Percentiles rank a stretch among this genome's conserved stretches.
Conservation (phyloP, 2,113 vertebrate species). For the Paradisaea rubra region DNA sequence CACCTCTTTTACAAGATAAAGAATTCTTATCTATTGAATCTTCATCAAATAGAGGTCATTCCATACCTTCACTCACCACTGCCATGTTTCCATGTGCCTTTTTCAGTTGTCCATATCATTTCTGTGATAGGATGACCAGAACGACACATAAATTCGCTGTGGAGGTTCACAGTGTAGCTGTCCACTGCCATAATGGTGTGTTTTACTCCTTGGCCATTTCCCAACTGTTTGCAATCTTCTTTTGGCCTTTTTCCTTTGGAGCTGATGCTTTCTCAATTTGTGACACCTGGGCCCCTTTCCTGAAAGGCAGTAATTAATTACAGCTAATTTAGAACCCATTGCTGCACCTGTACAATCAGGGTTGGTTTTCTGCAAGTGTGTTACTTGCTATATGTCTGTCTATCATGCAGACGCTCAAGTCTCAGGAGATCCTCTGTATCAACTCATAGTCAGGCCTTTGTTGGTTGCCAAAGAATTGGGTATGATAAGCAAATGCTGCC, state of each 20-base stretch:
- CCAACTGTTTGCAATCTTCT: neutral
- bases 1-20: neutral
- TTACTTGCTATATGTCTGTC: neutral
- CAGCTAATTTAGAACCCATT: neutral
- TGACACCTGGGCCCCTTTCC: neutral
- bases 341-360: neutral
- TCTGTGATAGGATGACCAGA: neutral
- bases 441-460: neutral
- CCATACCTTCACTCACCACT: neutral
- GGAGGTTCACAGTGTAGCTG: neutral
- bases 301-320: neutral
- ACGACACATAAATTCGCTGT: neutral
- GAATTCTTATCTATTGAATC: neutral
- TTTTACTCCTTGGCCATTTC: neutral
- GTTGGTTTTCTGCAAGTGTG: neutral
- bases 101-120: neutral
- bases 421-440: neutral
- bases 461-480: neutral
- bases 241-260: neutral
- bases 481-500: neutral
- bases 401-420: neutral
- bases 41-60: neutral
- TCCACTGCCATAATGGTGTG: accelerated
- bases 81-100: neutral
- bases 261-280: neutral